phyloP scores from a whole-genome alignment of 2,888 invertebrate genomes.

The Antheraea yamamai region DNA sequence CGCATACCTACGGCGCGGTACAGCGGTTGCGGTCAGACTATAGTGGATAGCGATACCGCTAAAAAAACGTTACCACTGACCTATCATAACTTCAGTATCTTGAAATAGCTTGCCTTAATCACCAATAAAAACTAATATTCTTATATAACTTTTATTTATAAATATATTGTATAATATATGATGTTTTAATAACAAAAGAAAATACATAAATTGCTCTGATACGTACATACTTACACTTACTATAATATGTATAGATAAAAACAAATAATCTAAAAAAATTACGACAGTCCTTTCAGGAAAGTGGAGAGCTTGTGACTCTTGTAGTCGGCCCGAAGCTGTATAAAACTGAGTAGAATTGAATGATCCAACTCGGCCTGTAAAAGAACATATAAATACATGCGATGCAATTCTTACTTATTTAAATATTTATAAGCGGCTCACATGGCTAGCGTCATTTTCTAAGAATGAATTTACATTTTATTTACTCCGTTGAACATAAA shows the following conservation, averaged over 20 bases:
- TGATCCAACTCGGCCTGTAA: slow-evolving; percentile 94
- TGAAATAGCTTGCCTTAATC: neutral
- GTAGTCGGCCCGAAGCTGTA: slow-evolving; percentile 96
- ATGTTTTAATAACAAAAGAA: neutral
- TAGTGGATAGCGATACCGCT: too few species aligned
- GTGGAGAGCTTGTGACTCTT: slow-evolving; percentile 91
- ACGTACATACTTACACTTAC: slow-evolving; percentile 14
- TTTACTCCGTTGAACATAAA: neutral
- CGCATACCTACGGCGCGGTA: too few species aligned
- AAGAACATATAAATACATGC: slow-evolving; percentile 35
- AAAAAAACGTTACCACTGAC: neutral
- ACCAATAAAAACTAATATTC: neutral
- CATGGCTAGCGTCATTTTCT: neutral
- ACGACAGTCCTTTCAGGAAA: slow-evolving; percentile 82
- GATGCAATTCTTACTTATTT: neutral
- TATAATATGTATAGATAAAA: slow-evolving; percentile 24
- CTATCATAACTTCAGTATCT: neutral
- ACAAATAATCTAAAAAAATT: slow-evolving; percentile 19
- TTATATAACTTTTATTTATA: slow-evolving; percentile 14
- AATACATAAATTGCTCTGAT: slow-evolving; percentile 7
- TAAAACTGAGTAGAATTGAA: slow-evolving; percentile 94
- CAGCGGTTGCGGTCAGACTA: too few species aligned
- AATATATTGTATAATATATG: slow-evolving; percentile 9
- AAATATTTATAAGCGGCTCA: slow-evolving; percentile 8
- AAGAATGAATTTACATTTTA: slow-evolving; percentile 3